phyloP scores from a whole-genome alignment of 2,888 invertebrate species.

The Tanypteryx hageni region DNA sequence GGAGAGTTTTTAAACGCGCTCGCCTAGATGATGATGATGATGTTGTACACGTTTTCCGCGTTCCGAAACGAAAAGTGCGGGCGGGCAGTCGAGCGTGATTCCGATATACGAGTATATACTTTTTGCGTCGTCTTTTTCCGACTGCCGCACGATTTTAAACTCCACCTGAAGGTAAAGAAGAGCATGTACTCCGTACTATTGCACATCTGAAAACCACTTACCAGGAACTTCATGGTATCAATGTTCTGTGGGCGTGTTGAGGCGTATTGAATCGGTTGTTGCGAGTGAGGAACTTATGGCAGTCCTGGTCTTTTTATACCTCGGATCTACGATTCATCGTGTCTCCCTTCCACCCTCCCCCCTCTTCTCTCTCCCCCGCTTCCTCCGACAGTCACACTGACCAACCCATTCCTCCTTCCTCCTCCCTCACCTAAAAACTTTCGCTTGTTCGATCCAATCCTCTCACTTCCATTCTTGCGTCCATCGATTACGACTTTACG shows the following conservation, averaged over 20 bases:
- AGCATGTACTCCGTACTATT: background rate
- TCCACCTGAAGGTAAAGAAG: background rate
- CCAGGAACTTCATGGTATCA: constrained; percentile 5
- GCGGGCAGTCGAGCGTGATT: background rate
- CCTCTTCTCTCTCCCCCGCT: background rate
- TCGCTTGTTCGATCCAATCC: background rate
- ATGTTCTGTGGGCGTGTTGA: background rate
- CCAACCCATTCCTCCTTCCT: background rate
- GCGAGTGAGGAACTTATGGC: background rate
- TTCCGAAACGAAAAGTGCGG: background rate
- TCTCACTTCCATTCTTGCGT: background rate
- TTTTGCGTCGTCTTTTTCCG: background rate
- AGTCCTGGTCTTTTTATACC: background rate
- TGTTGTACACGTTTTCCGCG: background rate
- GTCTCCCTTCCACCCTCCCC: background rate
- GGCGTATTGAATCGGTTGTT: background rate
- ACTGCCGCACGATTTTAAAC: background rate
- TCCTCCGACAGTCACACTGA: background rate
- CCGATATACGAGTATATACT: background rate
- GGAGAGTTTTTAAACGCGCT: constrained; percentile 7
- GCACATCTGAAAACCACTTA: background rate
- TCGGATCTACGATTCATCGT: background rate
- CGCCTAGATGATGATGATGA: background rate
- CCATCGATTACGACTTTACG: background rate
- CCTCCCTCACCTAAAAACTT: constrained; percentile 11